These are phyloP conservation scores for Bombus haemorrhoidalis DNA, from an alignment of 1,140 invertebrate species.

Conservation along the genomic window DNA sequence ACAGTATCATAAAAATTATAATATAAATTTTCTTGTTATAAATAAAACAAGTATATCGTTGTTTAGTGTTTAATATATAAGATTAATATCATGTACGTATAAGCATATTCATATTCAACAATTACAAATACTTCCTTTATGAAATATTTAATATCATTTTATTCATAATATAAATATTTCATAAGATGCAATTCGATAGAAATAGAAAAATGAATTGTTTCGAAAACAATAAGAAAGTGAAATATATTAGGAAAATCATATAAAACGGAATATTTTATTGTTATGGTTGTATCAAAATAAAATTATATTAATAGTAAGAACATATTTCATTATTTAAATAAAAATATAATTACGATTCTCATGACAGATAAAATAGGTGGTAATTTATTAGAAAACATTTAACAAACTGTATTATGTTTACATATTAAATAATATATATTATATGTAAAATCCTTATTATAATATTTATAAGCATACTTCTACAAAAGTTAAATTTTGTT, in stretches of 20 bases:
- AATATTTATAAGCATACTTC: neutral
- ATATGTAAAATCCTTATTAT: neutral
- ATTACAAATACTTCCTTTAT: neutral
- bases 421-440: neutral
- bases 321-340: neutral
- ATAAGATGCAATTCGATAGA: neutral
- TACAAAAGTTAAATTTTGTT: neutral
- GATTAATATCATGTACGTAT: too few relatives aligned
- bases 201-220: neutral
- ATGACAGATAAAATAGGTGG: neutral
- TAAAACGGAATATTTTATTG: neutral
- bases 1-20: neutral
- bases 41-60: neutral
- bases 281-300: neutral
- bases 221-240: neutral
- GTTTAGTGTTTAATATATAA: neutral
- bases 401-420: neutral
- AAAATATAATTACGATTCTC: neutral
- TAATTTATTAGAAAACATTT: neutral
- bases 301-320: neutral
- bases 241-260: neutral
- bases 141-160: neutral
- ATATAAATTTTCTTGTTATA: neutral
- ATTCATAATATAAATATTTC: neutral
- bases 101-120: neutral